These are phyloP conservation scores for Sylvicola fuscatus DNA, from an alignment of 2,888 invertebrate genomes.

Conservation along the genomic window DNA sequence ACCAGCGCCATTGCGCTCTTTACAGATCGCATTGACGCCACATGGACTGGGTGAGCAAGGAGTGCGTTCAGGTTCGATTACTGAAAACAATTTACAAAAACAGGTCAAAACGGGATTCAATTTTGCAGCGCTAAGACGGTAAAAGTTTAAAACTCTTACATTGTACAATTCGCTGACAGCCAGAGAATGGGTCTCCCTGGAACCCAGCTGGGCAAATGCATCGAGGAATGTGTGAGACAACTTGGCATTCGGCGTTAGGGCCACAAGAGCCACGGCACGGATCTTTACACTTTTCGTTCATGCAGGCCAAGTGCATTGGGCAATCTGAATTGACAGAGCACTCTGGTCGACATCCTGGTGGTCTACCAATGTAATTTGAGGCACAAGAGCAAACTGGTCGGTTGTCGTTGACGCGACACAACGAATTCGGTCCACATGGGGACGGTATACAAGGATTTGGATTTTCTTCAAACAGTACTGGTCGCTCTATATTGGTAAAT, in stretches of 20 bases:
- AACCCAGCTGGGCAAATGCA: conserved; percentile 31
- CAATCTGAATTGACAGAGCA: conserved; percentile 36
- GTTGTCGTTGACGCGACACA: conserved; percentile 29
- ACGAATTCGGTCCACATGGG: conserved; percentile 42
- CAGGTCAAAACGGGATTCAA: background rate
- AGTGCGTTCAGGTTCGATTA: conserved; percentile 18
- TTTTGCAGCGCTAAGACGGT: conserved; percentile 2
- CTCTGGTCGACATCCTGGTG: conserved; percentile 44
- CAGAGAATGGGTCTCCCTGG: conserved; percentile 40
- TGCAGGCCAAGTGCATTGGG: conserved; percentile 27
- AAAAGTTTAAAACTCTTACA: conserved; percentile 23
- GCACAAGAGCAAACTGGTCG: conserved; percentile 38
- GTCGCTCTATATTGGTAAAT: background rate
- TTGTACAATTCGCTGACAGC: conserved; percentile 25
- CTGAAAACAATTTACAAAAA: no score
- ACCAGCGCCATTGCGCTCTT: conserved; percentile 39
- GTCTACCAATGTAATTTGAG: conserved; percentile 35
- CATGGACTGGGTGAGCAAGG: conserved; percentile 46
- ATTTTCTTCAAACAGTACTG: conserved; percentile 10
- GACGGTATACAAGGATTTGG: conserved; percentile 37
- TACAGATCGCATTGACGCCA: conserved; percentile 43
- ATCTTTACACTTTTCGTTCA: conserved; percentile 30
- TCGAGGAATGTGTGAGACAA: conserved; percentile 30
- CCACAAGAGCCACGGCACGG: conserved; percentile 50
- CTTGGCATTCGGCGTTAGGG: conserved; percentile 39